Conservation (phyloP, 23 tunicate species). For the Ciona savignyi region DNA sequence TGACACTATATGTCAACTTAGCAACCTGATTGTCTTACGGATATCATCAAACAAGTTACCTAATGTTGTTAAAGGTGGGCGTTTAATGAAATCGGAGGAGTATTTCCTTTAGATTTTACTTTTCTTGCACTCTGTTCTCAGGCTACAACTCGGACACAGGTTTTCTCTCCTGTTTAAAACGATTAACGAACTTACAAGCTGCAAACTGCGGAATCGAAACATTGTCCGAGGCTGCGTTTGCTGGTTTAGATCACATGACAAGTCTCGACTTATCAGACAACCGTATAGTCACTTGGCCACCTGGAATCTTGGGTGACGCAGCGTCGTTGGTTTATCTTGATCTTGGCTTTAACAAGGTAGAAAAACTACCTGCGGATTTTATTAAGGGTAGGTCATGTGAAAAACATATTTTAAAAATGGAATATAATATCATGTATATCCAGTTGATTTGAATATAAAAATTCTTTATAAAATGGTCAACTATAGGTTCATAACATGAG, state of each 20-base stretch:
- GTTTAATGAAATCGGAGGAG: background rate
- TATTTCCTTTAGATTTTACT: background rate
- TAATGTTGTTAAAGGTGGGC: conserved; percentile 12
- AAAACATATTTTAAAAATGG: too few species aligned
- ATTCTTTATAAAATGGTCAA: background rate
- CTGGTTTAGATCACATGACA: conserved; percentile 24
- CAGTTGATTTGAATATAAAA: background rate
- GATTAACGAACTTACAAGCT: conserved; percentile 45
- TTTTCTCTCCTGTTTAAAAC: conserved; percentile 41
- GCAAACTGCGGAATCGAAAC: conserved; percentile 34
- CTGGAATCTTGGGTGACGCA: conserved; percentile 8
- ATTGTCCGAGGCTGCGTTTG: conserved; percentile 13
- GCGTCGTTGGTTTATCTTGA: conserved; percentile 46
- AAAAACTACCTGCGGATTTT: conserved; percentile 24
- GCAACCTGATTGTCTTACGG: conserved; percentile 35
- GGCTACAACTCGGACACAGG: background rate
- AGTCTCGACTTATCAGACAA: conserved; percentile 59
- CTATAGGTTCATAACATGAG: too few species aligned
- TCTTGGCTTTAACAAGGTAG: conserved; percentile 28
- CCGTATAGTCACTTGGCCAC: conserved; percentile 28
- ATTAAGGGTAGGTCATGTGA: background rate
- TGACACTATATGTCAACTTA: conserved; percentile 23
- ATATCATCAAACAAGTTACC: conserved; percentile 38
- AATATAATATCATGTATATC: too few species aligned
- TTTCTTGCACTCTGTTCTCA: background rate